A percentile compares a stretch with the other conserved stretches of the same genome.
These are phyloP conservation scores for Mythimna vitellina DNA, from an alignment of 2,888 invertebrate genomes.

Conservation along the genomic window DNA sequence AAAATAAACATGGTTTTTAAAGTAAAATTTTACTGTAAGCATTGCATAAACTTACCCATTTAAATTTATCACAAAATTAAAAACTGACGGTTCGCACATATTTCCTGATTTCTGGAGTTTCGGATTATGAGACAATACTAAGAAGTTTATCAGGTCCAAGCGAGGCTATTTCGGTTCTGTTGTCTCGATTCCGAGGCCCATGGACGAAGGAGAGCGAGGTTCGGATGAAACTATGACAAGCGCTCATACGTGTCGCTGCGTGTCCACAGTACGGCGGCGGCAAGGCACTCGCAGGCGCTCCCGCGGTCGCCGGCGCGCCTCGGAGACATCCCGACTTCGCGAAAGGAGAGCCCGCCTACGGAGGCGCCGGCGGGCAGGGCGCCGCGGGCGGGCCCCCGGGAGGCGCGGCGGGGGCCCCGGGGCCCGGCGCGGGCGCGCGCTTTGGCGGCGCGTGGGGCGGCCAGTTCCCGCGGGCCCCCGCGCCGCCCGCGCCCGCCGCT, in stretches of 20 bases:
- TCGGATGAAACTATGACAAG: not conserved
- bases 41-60: not conserved
- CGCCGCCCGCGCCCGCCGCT: conserved; percentile 77
- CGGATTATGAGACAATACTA: conserved; percentile 6
- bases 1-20: not conserved
- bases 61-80: not conserved
- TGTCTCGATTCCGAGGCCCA: conserved; percentile 2
- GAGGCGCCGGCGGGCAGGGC: conserved; percentile 53
- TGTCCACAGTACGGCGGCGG: conserved; percentile 82
- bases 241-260: conserved; percentile 42
- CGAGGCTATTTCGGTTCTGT: not conserved
- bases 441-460: conserved; percentile 76
- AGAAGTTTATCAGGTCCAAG: not conserved
- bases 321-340: conserved; percentile 79
- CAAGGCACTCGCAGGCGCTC: conserved; percentile 89
- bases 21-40: not conserved
- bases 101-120: conserved; percentile 3
- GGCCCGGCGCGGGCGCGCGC: conserved; percentile 64
- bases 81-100: conserved; percentile 26
- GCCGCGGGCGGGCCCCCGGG: conserved; percentile 61
- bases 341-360: conserved; percentile 70
- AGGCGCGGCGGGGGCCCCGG: conserved; percentile 63
- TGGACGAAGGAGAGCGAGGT: conserved; percentile 33
- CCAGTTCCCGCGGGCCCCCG: conserved; percentile 79
- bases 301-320: conserved; percentile 89